Base-by-base conservation (phyloP, 2,797 vertebrate genomes). In the Tangara arthus region DNA sequence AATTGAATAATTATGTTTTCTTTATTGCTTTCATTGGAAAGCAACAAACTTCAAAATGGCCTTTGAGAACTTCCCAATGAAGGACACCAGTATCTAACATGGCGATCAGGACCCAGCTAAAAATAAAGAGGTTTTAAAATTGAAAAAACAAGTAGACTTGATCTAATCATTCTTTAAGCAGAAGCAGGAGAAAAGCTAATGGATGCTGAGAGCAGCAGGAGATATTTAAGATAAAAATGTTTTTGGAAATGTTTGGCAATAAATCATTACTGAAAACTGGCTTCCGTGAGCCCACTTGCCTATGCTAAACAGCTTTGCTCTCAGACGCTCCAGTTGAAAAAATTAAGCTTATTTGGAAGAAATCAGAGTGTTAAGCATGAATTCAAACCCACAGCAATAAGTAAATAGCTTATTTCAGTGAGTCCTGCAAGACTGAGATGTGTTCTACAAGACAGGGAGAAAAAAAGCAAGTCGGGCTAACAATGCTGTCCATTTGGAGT, bases 391-490 rank as follows among this genome's bases (percentile, higher is more conserved):
- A 57, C 41, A 63, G 12, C 52, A 59, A n/a, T 2, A 41, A 50
- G 57, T 0, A 65, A 37, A 20, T 21, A 57, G 26, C 42, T 84
- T 27, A 73, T 61, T 84, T 57, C 92, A 82, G 55, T 1, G 23
- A 69, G 10, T 63, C 42, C 79, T 39, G 41, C 6, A 34, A 80
- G 28, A 35, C 14, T 55, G 37, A 73, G 78, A 28, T 41, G 6
- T 0, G 5, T 47, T 76, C 73, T 44, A 49, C 37, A 72, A 75
- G n/a, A 9, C 4, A 35, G 32, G 16, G 13, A 66, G 44, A 15
- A 34, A 60, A 64, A 63, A 47, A 17, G 5, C 41, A 39, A 1
- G 18, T 22, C 0, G 0, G 78, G 32, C 39, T 65, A 77, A 86
- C 42, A 75, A 19, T 2, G 12, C 32, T 9, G 15, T 39, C 41